Base-by-base conservation (phyloP, 2,113 vertebrate species). In the Pimephales promelas region DNA sequence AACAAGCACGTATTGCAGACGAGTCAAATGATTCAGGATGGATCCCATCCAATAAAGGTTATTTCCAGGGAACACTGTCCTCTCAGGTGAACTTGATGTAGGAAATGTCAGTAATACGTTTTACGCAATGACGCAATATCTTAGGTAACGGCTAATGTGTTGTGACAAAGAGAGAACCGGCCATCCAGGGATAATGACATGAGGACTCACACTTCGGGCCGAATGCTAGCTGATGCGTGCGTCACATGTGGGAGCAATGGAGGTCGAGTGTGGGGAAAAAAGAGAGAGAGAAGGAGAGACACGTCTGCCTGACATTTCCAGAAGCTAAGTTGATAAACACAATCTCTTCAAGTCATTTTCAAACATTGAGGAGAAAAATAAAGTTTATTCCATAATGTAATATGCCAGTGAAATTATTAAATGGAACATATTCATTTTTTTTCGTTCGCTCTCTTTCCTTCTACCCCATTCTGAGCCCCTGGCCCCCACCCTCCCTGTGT, bases 111-210 rank as follows among this genome's bases (percentile, higher is more conserved):
- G 34, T 1, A 0, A 89, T 64, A 73, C 84, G 87, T 82, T 90
- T 75, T 88, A 87, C 47, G 76, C 80, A 54, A 82, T 92, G 90
- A 92, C 79, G 85, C 47, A 76, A 80, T 47, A 78, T 66, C 85
- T 93, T 92, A 93, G 88, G 86, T 90, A 93, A 94, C 86, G 59
- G 56, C 74, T 84, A 86, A 88, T 89, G 87, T 85, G 64, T 88
- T 76, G 85, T 40, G 16, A 81, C 43, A 31, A 78, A 82, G 86
- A 82, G 86, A 89, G 82, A 82, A 85, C 56, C 10, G 11, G 87
- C 83, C 70, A 85, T 88, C 79, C 57, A 43, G 61, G 56, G 87
- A 85, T 87, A 84, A 88, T 81, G 82, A 81, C 79, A 87, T 83
- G 89, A 87, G 84, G 54, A 57, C 79, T 89, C 57, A 47, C 66